Conservation (phyloP, 2,113 vertebrate genomes). For the Macrotus californicus region DNA sequence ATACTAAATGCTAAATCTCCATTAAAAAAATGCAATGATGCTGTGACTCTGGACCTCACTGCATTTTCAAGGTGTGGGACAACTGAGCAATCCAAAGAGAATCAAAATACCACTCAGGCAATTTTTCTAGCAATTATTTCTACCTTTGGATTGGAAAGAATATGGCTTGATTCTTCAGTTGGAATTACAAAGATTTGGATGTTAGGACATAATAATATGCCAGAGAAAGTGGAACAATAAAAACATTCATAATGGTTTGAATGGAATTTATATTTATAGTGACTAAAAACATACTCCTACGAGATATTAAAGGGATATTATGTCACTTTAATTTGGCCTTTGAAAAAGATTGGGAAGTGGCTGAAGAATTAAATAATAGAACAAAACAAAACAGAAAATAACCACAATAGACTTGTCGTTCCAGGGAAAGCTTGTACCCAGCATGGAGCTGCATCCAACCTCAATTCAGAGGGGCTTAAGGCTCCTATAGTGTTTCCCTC, state of each 20-base stretch:
- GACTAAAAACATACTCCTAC: background rate
- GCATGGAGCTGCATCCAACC: background rate
- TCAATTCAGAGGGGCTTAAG: constrained; percentile 49
- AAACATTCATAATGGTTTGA: background rate
- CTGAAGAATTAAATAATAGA: background rate
- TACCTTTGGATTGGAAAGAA: background rate
- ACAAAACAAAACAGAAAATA: background rate
- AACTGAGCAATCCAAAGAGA: background rate
- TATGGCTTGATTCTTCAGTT: background rate
- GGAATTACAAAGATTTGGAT: background rate
- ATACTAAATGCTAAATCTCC: background rate
- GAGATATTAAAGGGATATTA: background rate
- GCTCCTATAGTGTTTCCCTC: constrained; percentile 60
- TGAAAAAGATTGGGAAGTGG: background rate
- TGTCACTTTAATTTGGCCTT: constrained; percentile 9
- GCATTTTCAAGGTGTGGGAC: background rate
- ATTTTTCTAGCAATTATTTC: constrained; percentile 2
- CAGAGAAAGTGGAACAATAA: background rate
- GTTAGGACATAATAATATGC: background rate
- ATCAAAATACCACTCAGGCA: background rate
- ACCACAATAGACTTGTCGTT: background rate
- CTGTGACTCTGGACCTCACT: background rate
- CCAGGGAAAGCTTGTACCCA: background rate
- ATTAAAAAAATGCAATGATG: background rate
- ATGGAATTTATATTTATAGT: background rate